These are phyloP conservation scores for Coptotermes formosanus DNA, from an alignment of 1,140 invertebrate species.

Conservation along the genomic window DNA sequence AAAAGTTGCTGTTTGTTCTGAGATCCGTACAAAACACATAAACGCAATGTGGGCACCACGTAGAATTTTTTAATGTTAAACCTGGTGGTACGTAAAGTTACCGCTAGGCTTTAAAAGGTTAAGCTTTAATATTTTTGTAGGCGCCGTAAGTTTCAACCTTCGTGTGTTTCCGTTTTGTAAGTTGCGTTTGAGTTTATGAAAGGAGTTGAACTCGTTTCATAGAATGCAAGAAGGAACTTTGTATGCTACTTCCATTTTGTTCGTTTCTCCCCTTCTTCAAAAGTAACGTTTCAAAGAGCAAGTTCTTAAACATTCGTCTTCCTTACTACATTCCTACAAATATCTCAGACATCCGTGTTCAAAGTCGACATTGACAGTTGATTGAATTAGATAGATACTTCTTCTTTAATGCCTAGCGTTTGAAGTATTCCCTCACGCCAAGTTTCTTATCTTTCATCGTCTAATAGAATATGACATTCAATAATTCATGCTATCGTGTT, in stretches of 20 bases:
- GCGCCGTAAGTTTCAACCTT: neutral
- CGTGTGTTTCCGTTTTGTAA: neutral
- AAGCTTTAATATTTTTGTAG: no score
- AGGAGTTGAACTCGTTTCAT: neutral
- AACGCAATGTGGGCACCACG: no score
- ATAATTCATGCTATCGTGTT: neutral
- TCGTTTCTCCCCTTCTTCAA: neutral
- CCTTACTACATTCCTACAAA: neutral
- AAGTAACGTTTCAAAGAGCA: neutral
- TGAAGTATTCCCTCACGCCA: neutral
- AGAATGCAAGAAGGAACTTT: neutral
- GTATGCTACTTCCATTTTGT: neutral
- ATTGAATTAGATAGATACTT: neutral
- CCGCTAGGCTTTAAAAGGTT: no score
- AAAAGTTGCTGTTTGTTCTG: no score
- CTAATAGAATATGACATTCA: neutral
- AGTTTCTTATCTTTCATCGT: neutral
- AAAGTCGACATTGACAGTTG: neutral
- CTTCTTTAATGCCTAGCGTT: neutral
- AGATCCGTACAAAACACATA: no score
- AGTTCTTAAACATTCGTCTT: neutral
- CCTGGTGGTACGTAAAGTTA: no score
- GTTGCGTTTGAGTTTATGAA: neutral
- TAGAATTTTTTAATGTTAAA: no score
- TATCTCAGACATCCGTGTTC: neutral